Percentiles rank a stretch among this genome's conserved stretches.
These are phyloP conservation scores for Chelon labrosus DNA, from an alignment of 2,797 vertebrate genomes.

Conservation along the genomic window DNA sequence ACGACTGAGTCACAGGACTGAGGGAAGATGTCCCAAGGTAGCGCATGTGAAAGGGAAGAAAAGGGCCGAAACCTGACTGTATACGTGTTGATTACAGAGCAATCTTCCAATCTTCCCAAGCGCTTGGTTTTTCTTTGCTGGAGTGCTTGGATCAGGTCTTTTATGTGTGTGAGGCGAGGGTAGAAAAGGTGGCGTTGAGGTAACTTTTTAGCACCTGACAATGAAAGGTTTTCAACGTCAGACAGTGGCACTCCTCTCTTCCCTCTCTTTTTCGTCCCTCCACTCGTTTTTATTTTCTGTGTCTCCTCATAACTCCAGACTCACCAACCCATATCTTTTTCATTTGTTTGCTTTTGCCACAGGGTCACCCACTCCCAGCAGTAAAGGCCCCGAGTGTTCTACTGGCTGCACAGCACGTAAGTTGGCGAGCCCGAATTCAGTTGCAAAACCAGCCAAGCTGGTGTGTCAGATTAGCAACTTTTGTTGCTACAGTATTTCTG, in stretches of 20 bases:
- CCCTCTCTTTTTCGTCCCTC: constrained; percentile 5
- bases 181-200: constrained; percentile 56
- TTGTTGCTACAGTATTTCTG: constrained; percentile 18
- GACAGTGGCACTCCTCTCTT: constrained; percentile 50
- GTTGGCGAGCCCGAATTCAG: constrained; percentile 24
- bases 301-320: constrained; percentile 20
- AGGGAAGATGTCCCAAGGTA: constrained; percentile 79
- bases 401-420: constrained; percentile 66
- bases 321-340: not conserved
- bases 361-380: constrained; percentile 42
- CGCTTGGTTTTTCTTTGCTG: constrained; percentile 73
- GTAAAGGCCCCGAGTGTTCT: constrained; percentile 41
- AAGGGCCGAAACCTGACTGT: constrained; percentile 78
- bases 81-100: constrained; percentile 83
- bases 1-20: constrained; percentile 72
- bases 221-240: constrained; percentile 71
- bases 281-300: not conserved
- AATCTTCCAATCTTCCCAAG: constrained; percentile 86
- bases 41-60: constrained; percentile 76
- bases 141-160: constrained; percentile 73
- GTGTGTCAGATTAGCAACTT: constrained; percentile 26
- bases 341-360: not conserved
- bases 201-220: constrained; percentile 75
- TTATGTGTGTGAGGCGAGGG: constrained; percentile 58
- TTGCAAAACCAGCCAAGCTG: constrained; percentile 41